These are phyloP conservation scores for Solea solea DNA, from an alignment of 2,113 vertebrate genomes.

Conservation along the genomic window DNA sequence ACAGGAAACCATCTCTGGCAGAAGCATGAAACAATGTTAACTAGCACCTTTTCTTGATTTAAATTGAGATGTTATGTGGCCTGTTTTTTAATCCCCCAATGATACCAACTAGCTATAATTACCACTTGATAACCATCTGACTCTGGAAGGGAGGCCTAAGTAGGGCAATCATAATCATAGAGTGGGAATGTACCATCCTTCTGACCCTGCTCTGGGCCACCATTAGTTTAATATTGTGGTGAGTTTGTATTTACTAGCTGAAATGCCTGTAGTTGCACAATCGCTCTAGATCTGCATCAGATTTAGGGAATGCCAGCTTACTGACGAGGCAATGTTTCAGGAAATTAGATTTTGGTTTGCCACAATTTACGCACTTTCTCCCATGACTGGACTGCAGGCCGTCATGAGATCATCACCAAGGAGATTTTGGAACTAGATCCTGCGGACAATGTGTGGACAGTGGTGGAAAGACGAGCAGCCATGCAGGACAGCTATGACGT, in stretches of 20 bases:
- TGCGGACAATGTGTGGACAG: constrained; percentile 90
- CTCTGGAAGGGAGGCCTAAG: no score
- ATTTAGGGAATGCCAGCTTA: constrained; percentile 6
- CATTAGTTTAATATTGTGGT: neutral
- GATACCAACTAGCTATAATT: no score
- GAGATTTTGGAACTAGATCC: constrained; percentile 90
- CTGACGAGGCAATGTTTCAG: constrained; percentile 1
- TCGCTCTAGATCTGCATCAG: neutral
- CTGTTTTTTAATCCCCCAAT: no score
- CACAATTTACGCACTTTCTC: constrained; percentile 14
- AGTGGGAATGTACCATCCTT: no score
- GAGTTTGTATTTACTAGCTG: neutral
- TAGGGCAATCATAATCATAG: no score
- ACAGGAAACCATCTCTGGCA: no score
- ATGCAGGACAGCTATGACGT: constrained; percentile 93
- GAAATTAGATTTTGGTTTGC: constrained; percentile 31
- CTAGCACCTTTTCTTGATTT: no score
- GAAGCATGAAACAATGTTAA: no score
- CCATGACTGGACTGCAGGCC: constrained; percentile 78
- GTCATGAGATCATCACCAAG: constrained; percentile 91
- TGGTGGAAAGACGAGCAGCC: constrained; percentile 83
- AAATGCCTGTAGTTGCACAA: constrained; percentile 3
- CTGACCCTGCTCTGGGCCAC: no score
- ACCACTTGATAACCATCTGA: no score
- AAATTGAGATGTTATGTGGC: no score